Evolutionary conservation across 1,140 invertebrate species (phyloP).

Genomic region (Radopholus similis): DNA sequence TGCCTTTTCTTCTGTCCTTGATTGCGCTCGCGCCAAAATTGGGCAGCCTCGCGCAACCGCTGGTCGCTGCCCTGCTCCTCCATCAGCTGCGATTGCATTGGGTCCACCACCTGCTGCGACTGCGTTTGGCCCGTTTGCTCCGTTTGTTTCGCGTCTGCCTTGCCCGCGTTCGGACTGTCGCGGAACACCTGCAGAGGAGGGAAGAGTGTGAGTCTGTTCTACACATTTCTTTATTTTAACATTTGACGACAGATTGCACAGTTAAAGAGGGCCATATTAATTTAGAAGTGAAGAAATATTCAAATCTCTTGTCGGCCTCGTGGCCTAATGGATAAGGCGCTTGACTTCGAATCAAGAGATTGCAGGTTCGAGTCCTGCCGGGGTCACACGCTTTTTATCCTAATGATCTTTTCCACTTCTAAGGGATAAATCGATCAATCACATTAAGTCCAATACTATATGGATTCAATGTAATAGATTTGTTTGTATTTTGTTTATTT

Average conservation of each 20-base stretch:
- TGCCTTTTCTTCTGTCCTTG: not conserved
- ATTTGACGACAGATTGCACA: not conserved
- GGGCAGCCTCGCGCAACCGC: conserved; percentile 1
- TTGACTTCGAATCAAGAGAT: too few relatives aligned
- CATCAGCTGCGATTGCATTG: conserved; percentile 12
- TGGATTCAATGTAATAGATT: too few relatives aligned
- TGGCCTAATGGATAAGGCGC: too few relatives aligned
- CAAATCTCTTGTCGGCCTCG: too few relatives aligned
- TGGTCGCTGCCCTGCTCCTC: conserved; percentile 13
- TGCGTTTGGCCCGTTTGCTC: not conserved
- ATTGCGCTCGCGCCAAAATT: conserved; percentile 14
- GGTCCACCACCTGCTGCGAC: not conserved
- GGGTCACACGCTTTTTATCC: too few relatives aligned
- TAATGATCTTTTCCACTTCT: too few relatives aligned
- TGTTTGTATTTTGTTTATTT: not conserved
- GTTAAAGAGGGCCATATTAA: not conserved
- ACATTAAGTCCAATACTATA: too few relatives aligned
- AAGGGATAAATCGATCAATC: too few relatives aligned
- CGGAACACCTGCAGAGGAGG: conserved; percentile 12
- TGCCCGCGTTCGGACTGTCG: conserved; percentile 7
- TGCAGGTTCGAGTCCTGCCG: too few relatives aligned
- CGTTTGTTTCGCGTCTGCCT: not conserved
- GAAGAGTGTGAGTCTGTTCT: too few relatives aligned
- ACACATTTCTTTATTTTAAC: too few relatives aligned
- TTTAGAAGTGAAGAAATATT: not conserved